Conservation (phyloP, 2,113 vertebrate genomes). For the Vidua macroura region DNA sequence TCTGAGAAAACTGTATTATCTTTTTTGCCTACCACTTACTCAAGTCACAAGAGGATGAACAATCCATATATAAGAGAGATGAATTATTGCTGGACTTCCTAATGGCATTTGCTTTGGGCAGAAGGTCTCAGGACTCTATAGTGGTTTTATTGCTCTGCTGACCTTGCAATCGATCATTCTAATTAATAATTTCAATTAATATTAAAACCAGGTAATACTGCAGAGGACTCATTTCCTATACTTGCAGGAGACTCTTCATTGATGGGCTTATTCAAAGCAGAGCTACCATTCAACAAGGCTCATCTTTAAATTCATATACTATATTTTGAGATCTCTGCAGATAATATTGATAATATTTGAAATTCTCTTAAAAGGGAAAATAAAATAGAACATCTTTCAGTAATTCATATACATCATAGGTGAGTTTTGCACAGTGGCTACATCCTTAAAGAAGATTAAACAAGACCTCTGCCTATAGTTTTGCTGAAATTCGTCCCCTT, state of each 20-base stretch:
- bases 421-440: background rate
- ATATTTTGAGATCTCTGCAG: background rate
- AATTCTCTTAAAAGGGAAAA: background rate
- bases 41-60: background rate
- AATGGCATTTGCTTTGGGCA: conserved; percentile 1
- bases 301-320: background rate
- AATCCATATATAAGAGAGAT: background rate
- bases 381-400: background rate
- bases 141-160: conserved; percentile 22
- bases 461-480: background rate
- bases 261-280: background rate
- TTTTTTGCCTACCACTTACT: background rate
- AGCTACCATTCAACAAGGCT: background rate
- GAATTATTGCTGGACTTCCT: background rate
- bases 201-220: conserved; percentile 34
- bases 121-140: background rate
- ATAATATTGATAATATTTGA: background rate
- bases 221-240: background rate
- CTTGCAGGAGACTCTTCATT: background rate
- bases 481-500: background rate
- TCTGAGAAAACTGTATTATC: background rate
- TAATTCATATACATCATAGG: background rate
- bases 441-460: background rate
- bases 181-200: conserved; percentile 46
- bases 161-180: background rate